Evolutionary conservation across 2,797 vertebrate genomes (phyloP), one percentile per base, ranked within the genome.

Genomic region (Sebastes iracundus): DNA sequence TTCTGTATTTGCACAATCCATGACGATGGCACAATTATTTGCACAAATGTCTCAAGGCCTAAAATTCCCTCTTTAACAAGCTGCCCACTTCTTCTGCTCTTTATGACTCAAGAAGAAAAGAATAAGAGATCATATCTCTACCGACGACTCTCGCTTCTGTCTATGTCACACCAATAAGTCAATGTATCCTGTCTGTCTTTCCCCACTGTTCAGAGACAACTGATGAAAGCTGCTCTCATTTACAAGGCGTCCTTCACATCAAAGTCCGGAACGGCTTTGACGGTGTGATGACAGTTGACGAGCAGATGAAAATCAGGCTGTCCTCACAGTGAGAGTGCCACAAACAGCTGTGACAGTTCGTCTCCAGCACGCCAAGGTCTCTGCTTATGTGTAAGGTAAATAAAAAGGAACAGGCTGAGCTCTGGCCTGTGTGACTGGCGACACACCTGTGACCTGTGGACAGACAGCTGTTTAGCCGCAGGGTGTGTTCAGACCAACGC

Each of bases 391-490:
- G 4, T 55, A 53, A 77, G 25, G 77, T 49, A 70, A 84, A 7
- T 23, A 35, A 33, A 7, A 35, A 66, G 20, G 49, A 64, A 52
- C n/a, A 4, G 38, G 53, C 11, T 1, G 52, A 4, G 30, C 16
- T 25, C 7, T 12, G 66, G 16, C 42, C 60, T 16, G 73, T 79
- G 20, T 22, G 49, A 53, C 68, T 82, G 74, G 72, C 0, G 65
- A 63, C 88, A 88, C 85, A 89, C 70, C 82, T 90, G 68, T 55
- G 80, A 72, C 65, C 83, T 67, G 68, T 35, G 33, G 22, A 64
- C 23, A 60, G 28, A 5, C 71, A 64, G 60, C 62, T 80, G 82
- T 75, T 64, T 56, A n/a, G 55, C 81, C 52, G 16, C 46, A 69
- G 72, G 88, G 75, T n/a, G 82, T 83, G 79, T 79, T 60, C 22